These are phyloP conservation scores for Nipponacmea schrenckii DNA, from an alignment of 2,888 invertebrate species.

Conservation along the genomic window DNA sequence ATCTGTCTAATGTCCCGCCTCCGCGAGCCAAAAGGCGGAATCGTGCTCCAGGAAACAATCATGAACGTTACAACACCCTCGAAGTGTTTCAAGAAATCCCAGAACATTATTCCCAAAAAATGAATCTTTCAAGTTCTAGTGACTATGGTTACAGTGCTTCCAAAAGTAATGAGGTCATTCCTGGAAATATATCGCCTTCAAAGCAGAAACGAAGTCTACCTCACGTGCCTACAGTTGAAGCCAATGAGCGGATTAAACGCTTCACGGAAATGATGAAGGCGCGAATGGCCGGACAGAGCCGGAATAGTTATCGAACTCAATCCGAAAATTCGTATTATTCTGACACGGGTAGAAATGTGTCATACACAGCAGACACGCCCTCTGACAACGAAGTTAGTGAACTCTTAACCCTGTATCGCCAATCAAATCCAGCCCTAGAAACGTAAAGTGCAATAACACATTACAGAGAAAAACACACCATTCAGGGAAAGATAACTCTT, in stretches of 20 bases:
- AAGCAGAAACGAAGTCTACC: slow-evolving; percentile 47
- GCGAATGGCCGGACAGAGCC: slow-evolving; percentile 39
- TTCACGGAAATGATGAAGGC: slow-evolving; percentile 50
- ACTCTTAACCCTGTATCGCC: slow-evolving; percentile 20
- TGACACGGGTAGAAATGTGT: background rate
- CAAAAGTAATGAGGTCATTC: background rate
- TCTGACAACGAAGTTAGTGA: slow-evolving; percentile 44
- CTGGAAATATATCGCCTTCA: slow-evolving; percentile 16
- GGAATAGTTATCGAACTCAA: slow-evolving; percentile 35
- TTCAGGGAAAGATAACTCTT: slow-evolving; percentile 10
- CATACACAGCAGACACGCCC: slow-evolving; percentile 30
- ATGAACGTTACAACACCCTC: background rate
- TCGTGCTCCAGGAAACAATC: background rate
- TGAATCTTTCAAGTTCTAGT: slow-evolving; percentile 3
- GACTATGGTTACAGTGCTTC: background rate
- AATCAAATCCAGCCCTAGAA: background rate
- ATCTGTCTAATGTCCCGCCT: slow-evolving; percentile 13
- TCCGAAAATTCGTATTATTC: slow-evolving; percentile 28
- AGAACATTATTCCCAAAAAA: slow-evolving; percentile 2
- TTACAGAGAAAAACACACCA: background rate
- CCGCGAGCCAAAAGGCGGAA: background rate
- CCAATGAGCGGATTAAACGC: slow-evolving; percentile 48
- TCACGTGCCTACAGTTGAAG: slow-evolving; percentile 41
- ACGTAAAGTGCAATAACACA: background rate
- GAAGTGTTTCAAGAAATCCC: slow-evolving; percentile 6